Evolutionary conservation across 2,888 invertebrate species (phyloP), one percentile per base, ranked within the genome.

Genomic region (Lasiommata megera): DNA sequence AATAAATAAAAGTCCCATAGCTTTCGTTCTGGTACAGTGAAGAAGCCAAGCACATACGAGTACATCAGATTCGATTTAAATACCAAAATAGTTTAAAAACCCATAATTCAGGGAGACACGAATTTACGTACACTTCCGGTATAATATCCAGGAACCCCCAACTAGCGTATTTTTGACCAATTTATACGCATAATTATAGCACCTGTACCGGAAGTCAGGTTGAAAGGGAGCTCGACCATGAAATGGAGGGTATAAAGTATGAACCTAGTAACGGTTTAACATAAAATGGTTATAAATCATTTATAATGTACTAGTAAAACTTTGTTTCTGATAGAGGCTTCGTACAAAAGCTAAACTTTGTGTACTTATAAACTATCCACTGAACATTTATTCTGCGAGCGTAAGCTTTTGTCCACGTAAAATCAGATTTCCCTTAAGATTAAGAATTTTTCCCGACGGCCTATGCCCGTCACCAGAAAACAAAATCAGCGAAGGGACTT

Each of bases 121-220:
- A 31, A 18, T 36, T 48, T 23, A 48, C 12, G 12, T 1, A 12
- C 34, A 47, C 36, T 48, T 48, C 37, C 36, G 18, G 36, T 48
- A 9, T 46, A 23, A 36, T 37, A 48, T 48, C 23, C 48, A 36
- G 14, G 23, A 48, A 14, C 29, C 46, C 46, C 23, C 36, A 23
- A 12, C 37, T 14, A 36, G 37, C 48, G 8, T 37, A 48, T 23
- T 48, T 36, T 34, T 17, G 17, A 47, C 7, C 11, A 47, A 34
- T 47, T 34, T 17, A 47, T 36, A 37, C n/a, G 41, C 17, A 31
- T 48, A 56, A 51, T 50, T 56, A 28, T 50, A 44, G 9, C 50
- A 56, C 56, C 50, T 51, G 44, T 43, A 50, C 56, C 40, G 56
- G 56, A 56, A 56, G 50, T 28, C 17, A 43, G 34, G 34, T 44